Evolutionary conservation across 2,888 invertebrate genomes (phyloP), one percentile per base, ranked within the genome.

Genomic region (Nycteola revayana): DNA sequence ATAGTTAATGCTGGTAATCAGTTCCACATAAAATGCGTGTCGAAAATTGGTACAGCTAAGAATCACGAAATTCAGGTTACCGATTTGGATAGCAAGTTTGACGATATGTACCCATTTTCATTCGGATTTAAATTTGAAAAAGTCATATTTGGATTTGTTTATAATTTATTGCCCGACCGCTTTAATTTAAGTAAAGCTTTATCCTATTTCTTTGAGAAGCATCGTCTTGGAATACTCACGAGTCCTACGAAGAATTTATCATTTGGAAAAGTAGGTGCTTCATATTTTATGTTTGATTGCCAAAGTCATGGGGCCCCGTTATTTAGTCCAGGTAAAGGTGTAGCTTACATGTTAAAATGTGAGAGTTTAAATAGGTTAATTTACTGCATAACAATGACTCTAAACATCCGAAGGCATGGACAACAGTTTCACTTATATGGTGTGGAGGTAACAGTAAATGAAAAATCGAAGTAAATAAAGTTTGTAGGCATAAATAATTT

Each of bases 271-370:
- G 65, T 71, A 9, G 80, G 78, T 0, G 60, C 70, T 7, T 92
- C 92, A 7, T 93, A 92, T 58, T 93, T 92, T 50, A 90, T 93
- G 91, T 93, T 90, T 60, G 93, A 93, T 55, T 92, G 92, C 49
- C 92, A 92, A 67, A 90, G 90, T 41, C 75, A 82, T 49, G 93
- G 93, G 4, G 73, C 86, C 1, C 93, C 93, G 0, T 66, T 93
- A 54, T 93, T 92, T 60, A 72, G 86, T 17, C 90, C 91, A 1
- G 86, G 90, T 3, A 83, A 90, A 52, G 91, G 91, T 2, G 78
- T 88, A 5, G 83, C 92, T 0, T 93, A 93, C 55, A 75, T 92
- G 27, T 67, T 93, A 27, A 89, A 92, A 46, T 91, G 91, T 45
- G 88, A 85, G 29, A 90, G 90, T 45, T 66, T 92, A 1, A 91